Percentiles rank a stretch among this genome's conserved stretches.
These are phyloP conservation scores for Bombus waltoni DNA, from an alignment of 1,140 invertebrate genomes.

Conservation along the genomic window DNA sequence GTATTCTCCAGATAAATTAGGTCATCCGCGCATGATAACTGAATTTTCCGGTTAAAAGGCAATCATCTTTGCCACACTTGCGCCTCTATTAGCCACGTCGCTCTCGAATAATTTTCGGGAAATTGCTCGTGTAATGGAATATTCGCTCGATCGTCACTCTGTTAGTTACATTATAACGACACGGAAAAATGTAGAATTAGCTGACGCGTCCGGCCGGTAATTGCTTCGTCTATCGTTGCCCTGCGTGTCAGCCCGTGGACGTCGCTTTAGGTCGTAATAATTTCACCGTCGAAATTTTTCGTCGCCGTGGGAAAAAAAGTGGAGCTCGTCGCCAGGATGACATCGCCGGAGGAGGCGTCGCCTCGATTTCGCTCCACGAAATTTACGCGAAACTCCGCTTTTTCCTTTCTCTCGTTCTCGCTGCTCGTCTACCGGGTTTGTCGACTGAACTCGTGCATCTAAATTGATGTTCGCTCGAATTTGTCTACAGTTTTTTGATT, in stretches of 20 bases:
- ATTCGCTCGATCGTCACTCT: constrained; percentile 54
- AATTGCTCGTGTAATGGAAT: constrained; percentile 62
- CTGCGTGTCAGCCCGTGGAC: not conserved
- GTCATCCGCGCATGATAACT: constrained; percentile 54
- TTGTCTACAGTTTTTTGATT: not conserved
- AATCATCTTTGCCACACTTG: constrained; percentile 56
- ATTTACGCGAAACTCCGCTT: constrained; percentile 15
- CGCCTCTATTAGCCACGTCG: constrained; percentile 33
- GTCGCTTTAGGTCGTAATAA: constrained; percentile 32
- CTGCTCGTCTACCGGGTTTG: not conserved
- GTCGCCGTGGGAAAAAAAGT: not conserved
- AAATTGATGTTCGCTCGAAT: constrained; percentile 12
- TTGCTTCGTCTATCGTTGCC: constrained; percentile 38
- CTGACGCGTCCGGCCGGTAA: constrained; percentile 31
- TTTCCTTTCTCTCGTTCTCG: not conserved
- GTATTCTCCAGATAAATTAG: constrained; percentile 49
- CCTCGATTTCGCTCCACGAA: constrained; percentile 16
- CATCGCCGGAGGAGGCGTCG: constrained; percentile 1
- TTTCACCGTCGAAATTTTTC: constrained; percentile 15
- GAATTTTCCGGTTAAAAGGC: constrained; percentile 60
- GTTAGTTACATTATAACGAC: constrained; percentile 39
- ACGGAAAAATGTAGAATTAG: constrained; percentile 47
- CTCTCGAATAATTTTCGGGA: constrained; percentile 54
- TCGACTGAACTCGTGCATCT: not conserved
- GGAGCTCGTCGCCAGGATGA: not conserved